phyloP scores from a whole-genome alignment of 2,888 invertebrate genomes.

The Tachina fera region DNA sequence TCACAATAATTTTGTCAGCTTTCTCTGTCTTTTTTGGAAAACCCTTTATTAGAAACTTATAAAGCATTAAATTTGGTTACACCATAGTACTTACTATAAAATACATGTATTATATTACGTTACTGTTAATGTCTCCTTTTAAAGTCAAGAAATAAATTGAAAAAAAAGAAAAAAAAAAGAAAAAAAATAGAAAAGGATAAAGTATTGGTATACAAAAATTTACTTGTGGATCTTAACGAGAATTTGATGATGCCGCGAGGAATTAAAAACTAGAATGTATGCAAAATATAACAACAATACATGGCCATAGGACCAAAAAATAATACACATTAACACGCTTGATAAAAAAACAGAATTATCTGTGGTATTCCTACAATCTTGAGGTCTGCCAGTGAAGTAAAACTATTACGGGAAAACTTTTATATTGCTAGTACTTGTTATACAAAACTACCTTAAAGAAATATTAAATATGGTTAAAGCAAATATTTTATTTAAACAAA shows the following conservation, averaged over 20 bases:
- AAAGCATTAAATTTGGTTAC: conserved; percentile 62
- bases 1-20: no score
- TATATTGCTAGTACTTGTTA: no score
- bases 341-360: not conserved
- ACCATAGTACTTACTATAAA: not conserved
- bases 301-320: not conserved
- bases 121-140: not conserved
- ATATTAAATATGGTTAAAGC: not conserved
- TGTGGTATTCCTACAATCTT: not conserved
- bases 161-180: not conserved
- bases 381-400: not conserved
- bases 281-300: conserved; percentile 48
- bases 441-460: no score
- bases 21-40: not conserved
- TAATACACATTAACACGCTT: not conserved
- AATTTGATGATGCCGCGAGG: conserved; percentile 78
- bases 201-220: conserved; percentile 57
- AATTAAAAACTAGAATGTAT: conserved; percentile 74
- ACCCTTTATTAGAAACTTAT: conserved; percentile 40
- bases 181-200: conserved; percentile 42
- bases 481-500: not conserved
- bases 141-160: conserved; percentile 1
- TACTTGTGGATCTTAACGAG: conserved; percentile 76
- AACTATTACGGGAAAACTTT: not conserved
- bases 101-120: not conserved